phyloP scores from a whole-genome alignment of 2,888 invertebrate genomes.

The Leptura quadrifasciata region DNA sequence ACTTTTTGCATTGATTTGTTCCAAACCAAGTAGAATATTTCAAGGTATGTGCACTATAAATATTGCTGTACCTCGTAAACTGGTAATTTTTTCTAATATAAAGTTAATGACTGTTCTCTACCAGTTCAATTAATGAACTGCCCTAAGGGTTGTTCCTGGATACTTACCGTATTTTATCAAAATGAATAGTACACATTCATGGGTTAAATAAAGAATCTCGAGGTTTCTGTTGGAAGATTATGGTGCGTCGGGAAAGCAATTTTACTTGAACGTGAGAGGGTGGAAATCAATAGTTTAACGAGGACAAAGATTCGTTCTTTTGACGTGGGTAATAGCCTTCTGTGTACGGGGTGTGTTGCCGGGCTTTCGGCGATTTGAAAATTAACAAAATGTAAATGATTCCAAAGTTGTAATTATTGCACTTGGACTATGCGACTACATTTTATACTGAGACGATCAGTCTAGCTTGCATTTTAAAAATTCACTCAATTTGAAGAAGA shows the following conservation, averaged over 20 bases:
- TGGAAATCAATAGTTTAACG: conserved; percentile 65
- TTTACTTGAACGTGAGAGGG: conserved; percentile 63
- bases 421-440: too few species aligned
- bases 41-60: too few species aligned
- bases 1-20: too few species aligned
- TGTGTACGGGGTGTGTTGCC: conserved; percentile 31
- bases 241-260: conserved; percentile 61
- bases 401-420: neutral
- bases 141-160: conserved; percentile 13
- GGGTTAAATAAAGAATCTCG: conserved; percentile 61
- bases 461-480: too few species aligned
- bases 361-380: conserved; percentile 14
- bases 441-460: too few species aligned
- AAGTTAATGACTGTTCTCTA: neutral
- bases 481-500: too few species aligned
- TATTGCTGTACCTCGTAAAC: too few species aligned
- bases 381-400: neutral
- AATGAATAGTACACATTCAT: conserved; percentile 58
- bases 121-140: neutral
- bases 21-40: too few species aligned
- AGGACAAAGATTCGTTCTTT: conserved; percentile 60
- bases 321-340: conserved; percentile 56
- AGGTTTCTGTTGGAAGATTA: conserved; percentile 60
- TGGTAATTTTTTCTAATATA: too few species aligned
- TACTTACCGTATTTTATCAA: conserved; percentile 52